Base-by-base conservation (phyloP, 2,113 vertebrate genomes). In the Chlorodrepanis virens region DNA sequence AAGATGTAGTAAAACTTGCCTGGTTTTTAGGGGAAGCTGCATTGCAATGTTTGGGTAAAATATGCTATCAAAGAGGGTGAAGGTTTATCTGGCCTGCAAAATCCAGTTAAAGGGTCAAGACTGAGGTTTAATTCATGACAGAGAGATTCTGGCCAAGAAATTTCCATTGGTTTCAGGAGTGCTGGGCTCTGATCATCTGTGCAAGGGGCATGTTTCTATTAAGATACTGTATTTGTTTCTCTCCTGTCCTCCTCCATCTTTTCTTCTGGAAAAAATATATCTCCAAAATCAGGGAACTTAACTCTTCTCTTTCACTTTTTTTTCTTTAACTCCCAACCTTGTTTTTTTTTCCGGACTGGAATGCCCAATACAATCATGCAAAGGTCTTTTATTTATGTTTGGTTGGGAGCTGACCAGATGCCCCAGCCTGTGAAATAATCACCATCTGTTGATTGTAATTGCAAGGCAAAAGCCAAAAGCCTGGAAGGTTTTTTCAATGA, bases 371-470 rank as follows among this genome's bases (percentile, higher is more conserved):
- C 81, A 92, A 90, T 92, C 35, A 71, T 2, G 76, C 49, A 86
- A 88, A 94, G 52, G 85, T 89, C 94, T 96, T 94, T 91, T 96
- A 95, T 96, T 96, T 94, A 81, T 84, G 57, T 96, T 96, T 89
- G 80, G 65, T 86, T 96, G 68, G 88, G 83, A 94, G 86, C 76
- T 96, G 90, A 96, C 96, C 94, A 97, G 96, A 97, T 97, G 96
- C 96, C 93, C 92, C 25, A 79, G 96, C 92, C 92, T 94, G 80
- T 94, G 90, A 92, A 97, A 94, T 96, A 97, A 97, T 95, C 92
- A 92, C 96, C 96, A 96, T 97, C 94, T 97, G 96, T 97, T 96
- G 96, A 97, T 96, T 69, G 93, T 90, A 96, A 95, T 96, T 27
- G 21, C 65, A 87, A 94, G 72, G 83, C 94, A 84, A 97, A 97